phyloP scores from a whole-genome alignment of 23 tunicate species.

The Diplosoma virens region DNA sequence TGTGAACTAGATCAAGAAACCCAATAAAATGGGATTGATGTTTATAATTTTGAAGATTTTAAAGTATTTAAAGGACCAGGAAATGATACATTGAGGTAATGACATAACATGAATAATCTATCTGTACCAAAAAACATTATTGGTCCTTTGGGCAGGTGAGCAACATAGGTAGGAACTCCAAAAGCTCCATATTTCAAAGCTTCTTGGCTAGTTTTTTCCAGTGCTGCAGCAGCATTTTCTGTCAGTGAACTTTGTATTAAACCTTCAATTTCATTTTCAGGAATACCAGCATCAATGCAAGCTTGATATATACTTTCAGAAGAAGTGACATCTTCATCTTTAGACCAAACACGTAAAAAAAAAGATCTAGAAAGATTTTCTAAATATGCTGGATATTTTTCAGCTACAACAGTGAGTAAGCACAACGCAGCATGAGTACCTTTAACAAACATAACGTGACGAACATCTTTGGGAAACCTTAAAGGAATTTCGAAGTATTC shows the following conservation, averaged over 20 bases:
- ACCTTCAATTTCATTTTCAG: slow-evolving; percentile 10
- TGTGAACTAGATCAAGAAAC: no score
- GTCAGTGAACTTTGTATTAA: slow-evolving; percentile 7
- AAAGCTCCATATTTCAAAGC: slow-evolving; percentile 76
- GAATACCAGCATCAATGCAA: slow-evolving; percentile 42
- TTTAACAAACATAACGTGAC: slow-evolving; percentile 64
- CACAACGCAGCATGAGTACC: slow-evolving; percentile 68
- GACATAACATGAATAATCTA: slow-evolving; percentile 67
- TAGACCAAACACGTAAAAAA: slow-evolving; percentile 50
- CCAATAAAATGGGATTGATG: no score
- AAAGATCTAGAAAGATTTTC: slow-evolving; percentile 53
- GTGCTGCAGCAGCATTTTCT: slow-evolving; percentile 21
- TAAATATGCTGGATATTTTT: slow-evolving; percentile 43
- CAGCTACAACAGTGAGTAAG: slow-evolving; percentile 47
- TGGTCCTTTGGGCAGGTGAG: slow-evolving; percentile 52
- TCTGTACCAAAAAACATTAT: slow-evolving; percentile 84
- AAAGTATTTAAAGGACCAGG: slow-evolving; percentile 30
- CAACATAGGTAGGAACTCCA: slow-evolving; percentile 91
- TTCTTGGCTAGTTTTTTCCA: slow-evolving; percentile 40
- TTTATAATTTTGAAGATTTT: slow-evolving; percentile 15
- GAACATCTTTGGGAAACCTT: slow-evolving; percentile 51
- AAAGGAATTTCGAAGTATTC: slow-evolving; percentile 64
- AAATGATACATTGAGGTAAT: slow-evolving; percentile 50
- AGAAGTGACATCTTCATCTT: slow-evolving; percentile 53
- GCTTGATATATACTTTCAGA: slow-evolving; percentile 51